Conservation (phyloP, 2,113 vertebrate genomes). For the Uria lomvia region DNA sequence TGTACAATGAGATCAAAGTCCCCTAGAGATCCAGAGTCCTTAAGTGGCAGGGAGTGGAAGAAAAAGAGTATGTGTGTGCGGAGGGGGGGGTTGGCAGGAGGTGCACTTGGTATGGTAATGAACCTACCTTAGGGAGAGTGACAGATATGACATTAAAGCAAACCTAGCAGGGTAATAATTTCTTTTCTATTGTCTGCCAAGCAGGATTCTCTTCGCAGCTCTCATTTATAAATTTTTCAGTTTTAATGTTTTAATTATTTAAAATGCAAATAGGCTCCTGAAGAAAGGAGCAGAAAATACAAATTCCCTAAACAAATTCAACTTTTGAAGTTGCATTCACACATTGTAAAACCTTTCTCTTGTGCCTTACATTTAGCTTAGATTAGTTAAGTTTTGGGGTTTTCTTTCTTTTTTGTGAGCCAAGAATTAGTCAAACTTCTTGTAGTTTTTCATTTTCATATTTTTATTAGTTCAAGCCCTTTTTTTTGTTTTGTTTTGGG, state of each 20-base stretch:
- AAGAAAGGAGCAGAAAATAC: constrained; percentile 74
- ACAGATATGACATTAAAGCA: constrained; percentile 72
- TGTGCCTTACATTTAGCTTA: background rate
- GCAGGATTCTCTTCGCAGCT: constrained; percentile 70
- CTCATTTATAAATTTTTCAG: constrained; percentile 84
- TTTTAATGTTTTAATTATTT: constrained; percentile 85
- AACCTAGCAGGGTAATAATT: constrained; percentile 64
- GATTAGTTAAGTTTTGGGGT: background rate
- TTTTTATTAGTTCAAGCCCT: background rate
- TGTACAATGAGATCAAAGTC: constrained; percentile 68
- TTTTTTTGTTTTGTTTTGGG: background rate
- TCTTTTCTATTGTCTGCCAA: constrained; percentile 74
- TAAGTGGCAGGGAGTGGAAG: constrained; percentile 31
- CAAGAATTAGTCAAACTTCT: background rate
- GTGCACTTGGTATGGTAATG: constrained; percentile 56
- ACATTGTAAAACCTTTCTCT: background rate
- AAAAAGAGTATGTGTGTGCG: background rate
- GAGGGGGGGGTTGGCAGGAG: constrained; percentile 25
- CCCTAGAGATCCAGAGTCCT: constrained; percentile 46
- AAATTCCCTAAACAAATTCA: constrained; percentile 71
- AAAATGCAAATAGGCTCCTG: constrained; percentile 82
- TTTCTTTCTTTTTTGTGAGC: background rate
- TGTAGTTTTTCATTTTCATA: background rate
- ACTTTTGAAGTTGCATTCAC: constrained; percentile 29
- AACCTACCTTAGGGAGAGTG: constrained; percentile 72